phyloP scores from a whole-genome alignment of 2,888 invertebrate species.

The Seira ritae region DNA sequence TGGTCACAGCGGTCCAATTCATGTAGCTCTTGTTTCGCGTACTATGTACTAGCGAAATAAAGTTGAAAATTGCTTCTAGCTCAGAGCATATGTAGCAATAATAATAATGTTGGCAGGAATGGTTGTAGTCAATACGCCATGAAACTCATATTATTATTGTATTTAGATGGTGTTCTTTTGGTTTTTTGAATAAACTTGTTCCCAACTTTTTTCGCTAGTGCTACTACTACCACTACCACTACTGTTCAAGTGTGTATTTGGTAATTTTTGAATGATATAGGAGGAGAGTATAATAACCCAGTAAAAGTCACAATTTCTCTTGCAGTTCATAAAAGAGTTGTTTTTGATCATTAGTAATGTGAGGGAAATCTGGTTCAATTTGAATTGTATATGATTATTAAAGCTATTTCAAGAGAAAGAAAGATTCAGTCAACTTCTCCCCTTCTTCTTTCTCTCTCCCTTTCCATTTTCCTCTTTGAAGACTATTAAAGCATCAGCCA shows the following conservation, averaged over 20 bases:
- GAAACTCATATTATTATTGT: conserved; percentile 38
- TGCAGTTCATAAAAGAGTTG: conserved; percentile 59
- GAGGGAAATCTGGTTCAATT: conserved; percentile 41
- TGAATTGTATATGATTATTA: conserved; percentile 62
- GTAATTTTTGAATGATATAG: conserved; percentile 59
- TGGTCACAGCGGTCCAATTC: conserved; percentile 59
- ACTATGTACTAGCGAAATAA: conserved; percentile 24
- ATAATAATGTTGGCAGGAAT: conserved; percentile 18
- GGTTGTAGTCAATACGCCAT: conserved; percentile 39
- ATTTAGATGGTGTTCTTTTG: not conserved
- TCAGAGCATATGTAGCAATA: not conserved
- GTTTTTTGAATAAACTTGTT: conserved; percentile 27
- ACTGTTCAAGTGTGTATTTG: conserved; percentile 34
- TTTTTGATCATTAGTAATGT: conserved; percentile 22
- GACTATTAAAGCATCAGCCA: conserved; percentile 37
- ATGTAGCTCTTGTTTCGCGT: conserved; percentile 23
- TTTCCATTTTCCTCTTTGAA: conserved; percentile 18
- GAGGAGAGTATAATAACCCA: conserved; percentile 28
- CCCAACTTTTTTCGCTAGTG: conserved; percentile 31
- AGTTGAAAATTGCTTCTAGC: conserved; percentile 16
- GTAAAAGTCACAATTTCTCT: conserved; percentile 50
- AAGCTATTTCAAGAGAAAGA: conserved; percentile 50
- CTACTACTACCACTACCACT: no score
- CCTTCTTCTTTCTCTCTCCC: conserved; percentile 8
- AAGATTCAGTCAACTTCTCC: conserved; percentile 36